These are phyloP conservation scores for Trachelus stipa DNA, from an alignment of 2,888 invertebrate species.

Conservation along the genomic window DNA sequence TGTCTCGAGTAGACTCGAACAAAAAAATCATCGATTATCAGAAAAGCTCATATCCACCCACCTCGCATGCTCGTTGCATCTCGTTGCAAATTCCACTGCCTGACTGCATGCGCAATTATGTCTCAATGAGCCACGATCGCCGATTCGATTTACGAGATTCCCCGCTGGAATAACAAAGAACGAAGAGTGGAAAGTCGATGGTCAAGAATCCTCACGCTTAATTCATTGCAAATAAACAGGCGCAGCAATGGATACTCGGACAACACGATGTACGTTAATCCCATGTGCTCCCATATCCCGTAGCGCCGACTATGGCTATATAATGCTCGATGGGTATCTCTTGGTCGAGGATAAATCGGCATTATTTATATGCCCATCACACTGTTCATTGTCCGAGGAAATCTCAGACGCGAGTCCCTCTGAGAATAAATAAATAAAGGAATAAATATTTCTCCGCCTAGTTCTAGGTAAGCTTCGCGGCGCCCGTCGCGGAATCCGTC, in stretches of 20 bases:
- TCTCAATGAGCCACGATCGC: background rate
- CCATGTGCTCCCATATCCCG: background rate
- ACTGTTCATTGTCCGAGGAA: slow-evolving; percentile 54
- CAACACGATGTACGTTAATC: background rate
- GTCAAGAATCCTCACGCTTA: background rate
- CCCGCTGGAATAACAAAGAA: background rate
- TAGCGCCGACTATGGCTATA: background rate
- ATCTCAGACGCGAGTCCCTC: slow-evolving; percentile 38
- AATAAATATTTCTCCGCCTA: slow-evolving; percentile 40
- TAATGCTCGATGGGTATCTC: slow-evolving; percentile 50
- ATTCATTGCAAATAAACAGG: background rate
- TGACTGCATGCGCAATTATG: background rate
- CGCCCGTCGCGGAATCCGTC: background rate
- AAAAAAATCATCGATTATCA: background rate
- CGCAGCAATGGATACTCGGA: background rate
- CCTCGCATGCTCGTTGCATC: background rate
- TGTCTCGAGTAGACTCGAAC: background rate
- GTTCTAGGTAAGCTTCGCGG: background rate
- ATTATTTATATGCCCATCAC: slow-evolving; percentile 60
- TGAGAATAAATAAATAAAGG: slow-evolving; percentile 54
- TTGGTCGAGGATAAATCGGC: slow-evolving; percentile 55
- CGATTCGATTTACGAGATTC: background rate
- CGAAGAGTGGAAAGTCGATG: background rate
- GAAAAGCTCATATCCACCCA: background rate
- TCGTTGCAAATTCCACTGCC: background rate